Base-by-base conservation (phyloP, 2,797 vertebrate genomes). In the Cuniculus paca region DNA sequence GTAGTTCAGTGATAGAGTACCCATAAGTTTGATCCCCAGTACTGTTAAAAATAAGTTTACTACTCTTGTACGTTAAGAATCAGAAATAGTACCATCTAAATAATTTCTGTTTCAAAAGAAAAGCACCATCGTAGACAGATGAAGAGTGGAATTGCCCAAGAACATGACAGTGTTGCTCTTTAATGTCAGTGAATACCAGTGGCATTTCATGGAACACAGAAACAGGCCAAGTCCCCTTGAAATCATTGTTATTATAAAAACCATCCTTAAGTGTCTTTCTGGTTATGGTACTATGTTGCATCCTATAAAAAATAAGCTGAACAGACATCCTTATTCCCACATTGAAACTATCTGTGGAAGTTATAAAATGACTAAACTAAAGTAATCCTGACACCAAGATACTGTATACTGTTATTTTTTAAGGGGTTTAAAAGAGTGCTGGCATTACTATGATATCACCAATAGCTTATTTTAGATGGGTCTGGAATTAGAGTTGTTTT, bases 241-340 rank as follows among this genome's bases (percentile, higher is more conserved):
- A 96, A 70, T 88, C 52, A 65, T 94, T 94, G 91, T 89, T 96
- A 36, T 72, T 70, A 93, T 91, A 92, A 95, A 93, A 94, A 91
- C 61, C 28, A 72, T 94, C 60, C 84, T 89, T 94, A 95, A 97
- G 91, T 96, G 79, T 82, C 90, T 96, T 98, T 95, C 94, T 68
- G 88, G 87, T 82, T 88, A 88, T 95, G 74, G 65, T 95, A 77
- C 70, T 91, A 20, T 97, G 85, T 87, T 96, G 74, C 12, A 20
- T 97, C 36, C 72, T 94, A 80, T 95, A 96, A 96, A 96, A 95
- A 90, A 86, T 80, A 45, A 96, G 70, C 88, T 87, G 60, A 94
- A 93, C 60, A 95, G n/a, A 88, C 89, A 94, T 50, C 58, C 16
- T 93, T 36, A 92, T 78, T 22, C 61, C 79, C 78, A 91, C 22